Conservation (phyloP, 1,140 invertebrate genomes). For the Drosophila pseudoananassae region DNA sequence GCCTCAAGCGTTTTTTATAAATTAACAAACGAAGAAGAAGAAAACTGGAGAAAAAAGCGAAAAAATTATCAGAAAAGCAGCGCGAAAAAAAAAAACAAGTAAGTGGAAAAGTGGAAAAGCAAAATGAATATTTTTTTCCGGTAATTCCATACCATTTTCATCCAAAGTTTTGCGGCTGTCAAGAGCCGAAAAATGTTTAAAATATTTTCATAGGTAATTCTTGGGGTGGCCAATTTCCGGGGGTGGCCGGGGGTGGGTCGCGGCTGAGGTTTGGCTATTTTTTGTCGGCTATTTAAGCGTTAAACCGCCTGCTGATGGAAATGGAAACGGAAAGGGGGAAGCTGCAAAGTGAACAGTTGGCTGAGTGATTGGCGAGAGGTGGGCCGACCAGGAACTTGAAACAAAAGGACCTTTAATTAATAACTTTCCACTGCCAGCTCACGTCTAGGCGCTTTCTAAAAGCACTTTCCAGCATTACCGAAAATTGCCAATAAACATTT, state of each 20-base stretch:
- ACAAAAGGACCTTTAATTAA: background rate
- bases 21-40: constrained; percentile 71
- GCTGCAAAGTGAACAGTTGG: constrained; percentile 67
- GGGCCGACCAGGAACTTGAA: background rate
- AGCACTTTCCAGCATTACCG: constrained; percentile 15
- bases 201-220: constrained; percentile 62
- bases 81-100: constrained; percentile 11
- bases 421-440: background rate
- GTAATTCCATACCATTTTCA: constrained; percentile 47
- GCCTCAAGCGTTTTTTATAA: constrained; percentile 80
- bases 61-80: constrained; percentile 72
- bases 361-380: constrained; percentile 42
- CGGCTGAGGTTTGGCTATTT: constrained; percentile 8
- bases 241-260: constrained; percentile 30
- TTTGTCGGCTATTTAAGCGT: constrained; percentile 61
- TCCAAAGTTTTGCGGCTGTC: constrained; percentile 40
- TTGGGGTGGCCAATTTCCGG: constrained; percentile 16
- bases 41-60: constrained; percentile 36
- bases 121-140: constrained; percentile 73
- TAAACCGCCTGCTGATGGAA: too few species aligned
- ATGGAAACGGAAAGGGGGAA: constrained; percentile 9
- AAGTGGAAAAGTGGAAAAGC: constrained; percentile 33
- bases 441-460: constrained; percentile 24
- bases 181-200: constrained; percentile 42
- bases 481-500: constrained; percentile 48